Evolutionary conservation across 2,797 vertebrate species (phyloP), one percentile per base, ranked within the genome.

Genomic region (Melanotaenia trifasciata): DNA sequence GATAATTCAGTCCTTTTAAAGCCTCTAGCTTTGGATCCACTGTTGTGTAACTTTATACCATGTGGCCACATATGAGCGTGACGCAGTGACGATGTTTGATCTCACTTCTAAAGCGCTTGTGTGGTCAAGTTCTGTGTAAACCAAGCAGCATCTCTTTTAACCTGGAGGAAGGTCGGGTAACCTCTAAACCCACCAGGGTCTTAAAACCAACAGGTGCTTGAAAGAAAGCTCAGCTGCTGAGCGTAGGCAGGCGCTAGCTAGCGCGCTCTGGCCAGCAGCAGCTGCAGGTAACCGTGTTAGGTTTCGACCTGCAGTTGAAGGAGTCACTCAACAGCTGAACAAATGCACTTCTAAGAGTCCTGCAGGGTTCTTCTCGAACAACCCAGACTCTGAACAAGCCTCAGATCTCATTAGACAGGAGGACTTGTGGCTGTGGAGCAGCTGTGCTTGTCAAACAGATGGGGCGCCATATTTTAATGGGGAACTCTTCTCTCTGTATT

Each of bases 371-470:
- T n/a, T 36, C 24, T 59, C 18, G 20, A 47, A 56, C 36, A 72
- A 56, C 58, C 65, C 8, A 7, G 66, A 71, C 72, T 78, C 45
- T 11, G 51, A 82, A 76, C 30, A 9, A 36, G 36, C 50, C 36
- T 22, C 56, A 28, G 36, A 61, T 61, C 60, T 78, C 78, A 78
- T 90, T 82, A 80, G 75, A 76, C 26, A 14, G 43, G 54, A 72
- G 58, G 28, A 43, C 65, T 67, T 36, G 65, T 64, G 76, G 67
- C 75, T 66, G 87, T 50, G 67, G 38, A 65, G 85, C 84, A 90
- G 89, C 85, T 84, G 87, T 63, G 67, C 84, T 73, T 24, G 82
- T 81, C 83, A 67, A 74, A 90, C 90, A 89, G 84, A 88, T 78
- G 83, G 68, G 73, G 54, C 51, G 73, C 71, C 67, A 62, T 38